Percentiles rank a stretch among this genome's conserved stretches.
These are phyloP conservation scores for Rhynchophorus ferrugineus DNA, from an alignment of 1,140 invertebrate genomes.

Conservation along the genomic window DNA sequence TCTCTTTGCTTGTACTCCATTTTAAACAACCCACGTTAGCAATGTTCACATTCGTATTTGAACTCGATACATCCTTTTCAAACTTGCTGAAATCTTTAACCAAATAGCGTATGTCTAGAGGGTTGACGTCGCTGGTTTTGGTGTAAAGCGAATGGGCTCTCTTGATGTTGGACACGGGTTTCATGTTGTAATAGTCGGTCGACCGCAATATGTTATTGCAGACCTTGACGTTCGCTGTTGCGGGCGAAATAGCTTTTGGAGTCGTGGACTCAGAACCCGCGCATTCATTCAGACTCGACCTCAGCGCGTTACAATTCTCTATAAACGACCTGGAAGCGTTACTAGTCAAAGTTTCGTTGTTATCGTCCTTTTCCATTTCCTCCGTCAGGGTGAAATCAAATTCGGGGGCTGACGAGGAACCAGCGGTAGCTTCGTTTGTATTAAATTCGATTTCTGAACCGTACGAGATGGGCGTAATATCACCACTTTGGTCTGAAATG, in stretches of 20 bases:
- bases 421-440: slow-evolving; percentile 49
- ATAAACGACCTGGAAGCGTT: slow-evolving; percentile 8
- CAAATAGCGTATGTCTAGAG: slow-evolving; percentile 21
- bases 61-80: slow-evolving; percentile 25
- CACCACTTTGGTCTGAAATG: slow-evolving; percentile 45
- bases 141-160: slow-evolving; percentile 18
- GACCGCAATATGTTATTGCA: slow-evolving; percentile 24
- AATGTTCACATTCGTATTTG: slow-evolving; percentile 20
- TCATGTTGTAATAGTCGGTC: slow-evolving; percentile 12
- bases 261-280: slow-evolving; percentile 13
- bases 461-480: slow-evolving; percentile 52
- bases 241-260: slow-evolving; percentile 20
- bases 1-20: slow-evolving; percentile 35
- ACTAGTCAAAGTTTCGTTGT: slow-evolving; percentile 20
- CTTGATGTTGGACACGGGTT: slow-evolving; percentile 25
- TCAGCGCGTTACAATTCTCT: slow-evolving; percentile 21
- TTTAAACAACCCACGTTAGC: slow-evolving; percentile 27
- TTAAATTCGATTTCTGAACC: slow-evolving; percentile 50
- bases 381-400: slow-evolving; percentile 46
- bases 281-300: slow-evolving; percentile 14
- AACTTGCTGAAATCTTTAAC: slow-evolving; percentile 24
- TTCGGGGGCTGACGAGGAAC: slow-evolving; percentile 45
- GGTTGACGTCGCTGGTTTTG: slow-evolving; percentile 19
- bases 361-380: slow-evolving; percentile 33
- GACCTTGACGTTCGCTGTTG: slow-evolving; percentile 18